These are phyloP conservation scores for Drosophila borealis DNA, from an alignment of 2,888 invertebrate genomes.

Conservation along the genomic window DNA sequence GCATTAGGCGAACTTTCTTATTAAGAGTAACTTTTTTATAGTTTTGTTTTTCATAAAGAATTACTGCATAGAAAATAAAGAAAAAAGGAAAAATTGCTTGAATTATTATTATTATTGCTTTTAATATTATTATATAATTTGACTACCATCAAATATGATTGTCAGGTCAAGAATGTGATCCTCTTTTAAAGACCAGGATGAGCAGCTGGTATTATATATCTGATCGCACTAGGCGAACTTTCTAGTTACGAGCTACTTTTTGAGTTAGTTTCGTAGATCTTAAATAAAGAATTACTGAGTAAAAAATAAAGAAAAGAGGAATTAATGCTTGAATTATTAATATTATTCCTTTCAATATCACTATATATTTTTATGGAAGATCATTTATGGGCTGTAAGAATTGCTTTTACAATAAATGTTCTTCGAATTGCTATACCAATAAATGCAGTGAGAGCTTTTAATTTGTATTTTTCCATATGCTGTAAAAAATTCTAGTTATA, in stretches of 20 bases:
- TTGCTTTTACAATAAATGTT: neutral
- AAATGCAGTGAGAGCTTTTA: slow-evolving; percentile 16
- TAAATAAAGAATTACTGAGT: slow-evolving; percentile 14
- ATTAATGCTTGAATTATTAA: too few relatives aligned
- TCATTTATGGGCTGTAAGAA: neutral
- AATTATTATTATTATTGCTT: too few relatives aligned
- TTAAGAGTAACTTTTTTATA: too few relatives aligned
- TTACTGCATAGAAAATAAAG: slow-evolving; percentile 4
- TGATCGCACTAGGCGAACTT: slow-evolving; percentile 11
- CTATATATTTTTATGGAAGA: neutral
- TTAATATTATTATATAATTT: too few relatives aligned
- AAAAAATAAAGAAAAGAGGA: too few relatives aligned
- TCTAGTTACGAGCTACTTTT: neutral
- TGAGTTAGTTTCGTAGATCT: neutral
- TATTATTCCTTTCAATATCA: too few relatives aligned
- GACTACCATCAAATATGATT: slow-evolving; percentile 21
- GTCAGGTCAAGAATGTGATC: slow-evolving; percentile 13
- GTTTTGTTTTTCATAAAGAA: too few relatives aligned
- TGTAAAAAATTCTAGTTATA: neutral
- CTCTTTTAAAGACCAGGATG: neutral
- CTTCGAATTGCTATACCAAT: neutral
- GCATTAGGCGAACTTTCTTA: too few relatives aligned
- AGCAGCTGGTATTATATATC: slow-evolving; percentile 25
- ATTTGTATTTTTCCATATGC: neutral
- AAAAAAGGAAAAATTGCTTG: neutral